Base-by-base conservation (phyloP, 2,888 invertebrate genomes). In the Calameuta filiformis region DNA sequence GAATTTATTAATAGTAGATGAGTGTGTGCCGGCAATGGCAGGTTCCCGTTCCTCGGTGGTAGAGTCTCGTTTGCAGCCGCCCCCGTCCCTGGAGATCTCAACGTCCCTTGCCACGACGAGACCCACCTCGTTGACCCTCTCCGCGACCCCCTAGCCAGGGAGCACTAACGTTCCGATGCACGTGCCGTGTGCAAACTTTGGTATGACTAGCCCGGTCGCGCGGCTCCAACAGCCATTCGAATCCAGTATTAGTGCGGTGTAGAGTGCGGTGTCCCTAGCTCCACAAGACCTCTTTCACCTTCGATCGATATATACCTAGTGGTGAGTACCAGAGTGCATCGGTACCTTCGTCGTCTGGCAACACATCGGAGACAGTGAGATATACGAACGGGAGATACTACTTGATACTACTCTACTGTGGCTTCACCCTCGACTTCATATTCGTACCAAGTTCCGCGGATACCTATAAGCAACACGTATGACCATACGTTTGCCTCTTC, bases 1-100 rank as follows among this genome's bases (percentile, higher is more conserved):
- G 91, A 88, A 85, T 85, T 92, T 93, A 93, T 93, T 93, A 93
- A 92, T 92, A 93, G 92, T 86, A 87, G 90, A 92, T 92, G 92
- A 90, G 90, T 90, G 87, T 88, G 86, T 87, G 85, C 84, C 83
- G 81, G 79, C 84, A 77, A 71, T 34, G 71, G 71, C 71, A 71
- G 71, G 71, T 71, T 56, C 56, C 30, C 76, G 69, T 35, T 74
- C 74, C 30, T 37, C 40, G 31, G n/a, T 34, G 74, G 35, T n/a
- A 40, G 40, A 35, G 75, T 69, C n/a, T 79, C 78, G 75, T 82
- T 79, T 15, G 81, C 82, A 69, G 15, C 73, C 76, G 35, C 33
- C 34, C 74, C 35, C 30, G 23, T 35, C 73, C 12, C 73, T 35
- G 56, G 73, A 35, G 69, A 56, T 69, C 75, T 68, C 78, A 69